phyloP scores from a whole-genome alignment of 2,888 invertebrate species.

The Epirrhoe alternata region DNA sequence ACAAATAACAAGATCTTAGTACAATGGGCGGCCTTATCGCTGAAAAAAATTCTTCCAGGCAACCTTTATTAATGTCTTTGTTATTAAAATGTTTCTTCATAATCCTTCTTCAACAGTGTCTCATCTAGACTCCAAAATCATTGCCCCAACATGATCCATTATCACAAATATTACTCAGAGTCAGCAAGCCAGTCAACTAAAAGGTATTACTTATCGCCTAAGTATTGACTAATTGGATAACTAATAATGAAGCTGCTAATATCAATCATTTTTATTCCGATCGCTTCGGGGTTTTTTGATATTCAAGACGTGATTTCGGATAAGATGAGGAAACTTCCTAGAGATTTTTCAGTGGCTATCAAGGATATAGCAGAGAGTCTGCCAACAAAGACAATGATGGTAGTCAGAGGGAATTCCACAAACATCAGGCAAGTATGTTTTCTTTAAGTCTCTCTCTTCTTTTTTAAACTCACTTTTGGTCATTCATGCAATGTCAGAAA shows the following conservation, averaged over 20 bases:
- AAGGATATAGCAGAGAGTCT: slow-evolving; percentile 75
- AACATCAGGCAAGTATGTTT: slow-evolving; percentile 63
- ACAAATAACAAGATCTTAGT: no score
- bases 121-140: slow-evolving; percentile 29
- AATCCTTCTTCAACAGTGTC: not conserved
- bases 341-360: slow-evolving; percentile 68
- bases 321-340: slow-evolving; percentile 60
- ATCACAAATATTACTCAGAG: slow-evolving; percentile 37
- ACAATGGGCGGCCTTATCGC: no score
- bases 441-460: no score
- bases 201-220: slow-evolving; percentile 31
- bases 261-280: slow-evolving; percentile 40
- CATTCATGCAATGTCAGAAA: no score
- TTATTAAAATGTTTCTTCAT: no score
- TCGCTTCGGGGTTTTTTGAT: slow-evolving; percentile 59
- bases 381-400: slow-evolving; percentile 66
- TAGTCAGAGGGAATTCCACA: slow-evolving; percentile 74
- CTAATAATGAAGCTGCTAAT: slow-evolving; percentile 33
- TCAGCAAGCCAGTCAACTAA: slow-evolving; percentile 30
- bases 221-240: slow-evolving; percentile 28
- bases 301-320: slow-evolving; percentile 64
- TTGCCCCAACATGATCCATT: slow-evolving; percentile 35
- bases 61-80: no score
- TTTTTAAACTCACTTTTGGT: no score
- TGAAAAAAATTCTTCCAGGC: no score